Conservation (phyloP, 1,140 invertebrate genomes). For the Holotrichia oblita region DNA sequence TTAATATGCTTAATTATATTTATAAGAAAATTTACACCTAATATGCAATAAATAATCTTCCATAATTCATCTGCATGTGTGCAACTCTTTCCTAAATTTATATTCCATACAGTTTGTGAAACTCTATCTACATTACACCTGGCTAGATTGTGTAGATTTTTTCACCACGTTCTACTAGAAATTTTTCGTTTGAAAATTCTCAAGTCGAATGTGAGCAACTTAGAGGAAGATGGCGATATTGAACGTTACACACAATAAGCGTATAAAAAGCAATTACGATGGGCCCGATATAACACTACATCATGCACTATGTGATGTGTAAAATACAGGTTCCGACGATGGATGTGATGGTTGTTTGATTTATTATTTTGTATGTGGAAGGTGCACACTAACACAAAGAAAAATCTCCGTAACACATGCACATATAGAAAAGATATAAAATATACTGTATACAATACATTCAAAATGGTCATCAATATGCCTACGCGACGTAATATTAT, state of each 20-base stretch:
- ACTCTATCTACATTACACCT: not conserved
- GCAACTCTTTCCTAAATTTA: not conserved
- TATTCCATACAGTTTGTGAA: not conserved
- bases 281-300: conserved; percentile 42
- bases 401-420: not conserved
- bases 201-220: not conserved
- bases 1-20: not conserved
- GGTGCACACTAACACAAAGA: not conserved
- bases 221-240: not conserved
- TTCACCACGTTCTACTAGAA: not conserved
- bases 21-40: conserved; percentile 47
- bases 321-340: conserved; percentile 41
- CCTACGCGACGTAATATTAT: not conserved
- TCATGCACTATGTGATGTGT: conserved; percentile 42
- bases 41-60: conserved; percentile 46
- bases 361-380: conserved; percentile 4
- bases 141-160: not conserved
- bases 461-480: conserved; percentile 16
- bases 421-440: not conserved
- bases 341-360: conserved; percentile 16
- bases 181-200: not conserved
- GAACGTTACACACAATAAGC: not conserved
- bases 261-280: conserved; percentile 42
- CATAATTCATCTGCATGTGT: conserved; percentile 37
- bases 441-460: not conserved